phyloP scores from a whole-genome alignment of 2,797 vertebrate genomes.

The Carapus acus region DNA sequence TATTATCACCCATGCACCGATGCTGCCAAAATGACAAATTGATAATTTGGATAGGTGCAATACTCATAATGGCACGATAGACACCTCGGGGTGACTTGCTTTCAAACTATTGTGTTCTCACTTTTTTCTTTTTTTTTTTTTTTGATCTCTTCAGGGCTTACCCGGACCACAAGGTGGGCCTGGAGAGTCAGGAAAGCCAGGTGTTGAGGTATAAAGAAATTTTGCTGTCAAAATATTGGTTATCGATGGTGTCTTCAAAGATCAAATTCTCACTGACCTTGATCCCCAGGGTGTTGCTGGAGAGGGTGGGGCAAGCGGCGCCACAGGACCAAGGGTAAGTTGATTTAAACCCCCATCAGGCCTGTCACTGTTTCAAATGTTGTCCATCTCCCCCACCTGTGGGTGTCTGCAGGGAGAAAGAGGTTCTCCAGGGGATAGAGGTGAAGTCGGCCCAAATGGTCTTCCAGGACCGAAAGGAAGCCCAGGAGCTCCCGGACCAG shows the following conservation, averaged over 20 bases:
- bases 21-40: too few species aligned
- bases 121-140: too few species aligned
- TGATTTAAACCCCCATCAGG: background rate
- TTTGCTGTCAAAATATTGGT: too few species aligned
- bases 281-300: constrained; percentile 85
- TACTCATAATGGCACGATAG: too few species aligned
- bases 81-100: too few species aligned
- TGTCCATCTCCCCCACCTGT: background rate
- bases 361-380: background rate
- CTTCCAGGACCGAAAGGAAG: constrained; percentile 87
- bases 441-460: constrained; percentile 82
- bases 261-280: background rate
- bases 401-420: constrained; percentile 81
- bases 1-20: too few species aligned
- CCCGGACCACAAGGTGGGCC: constrained; percentile 90
- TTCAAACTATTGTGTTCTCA: too few species aligned
- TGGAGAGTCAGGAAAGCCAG: constrained; percentile 92
- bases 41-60: too few species aligned
- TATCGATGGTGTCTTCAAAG: too few species aligned
- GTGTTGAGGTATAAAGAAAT: constrained; percentile 88
- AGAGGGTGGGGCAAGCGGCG: constrained; percentile 82
- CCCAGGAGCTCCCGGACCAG: constrained; percentile 85
- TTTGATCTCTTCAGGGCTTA: constrained; percentile 86
- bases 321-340: constrained; percentile 84
- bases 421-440: constrained; percentile 92